Evolutionary conservation across 2,888 invertebrate genomes (phyloP).

Genomic region (Osmoderma eremita): DNA sequence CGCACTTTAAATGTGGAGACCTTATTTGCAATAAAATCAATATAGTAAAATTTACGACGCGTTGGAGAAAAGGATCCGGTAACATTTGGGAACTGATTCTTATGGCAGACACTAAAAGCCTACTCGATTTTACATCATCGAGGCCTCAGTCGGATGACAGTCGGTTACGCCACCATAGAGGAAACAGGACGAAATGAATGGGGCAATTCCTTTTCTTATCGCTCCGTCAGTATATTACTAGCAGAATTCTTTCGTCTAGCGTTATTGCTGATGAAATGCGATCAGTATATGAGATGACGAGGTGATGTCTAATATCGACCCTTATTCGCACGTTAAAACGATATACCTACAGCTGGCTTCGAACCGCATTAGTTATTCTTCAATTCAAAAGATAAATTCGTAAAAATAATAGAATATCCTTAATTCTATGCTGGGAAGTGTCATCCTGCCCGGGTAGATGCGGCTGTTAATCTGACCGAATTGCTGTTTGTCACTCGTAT

Average conservation of each 20-base stretch:
- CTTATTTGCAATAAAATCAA: conserved; percentile 61
- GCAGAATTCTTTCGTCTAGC: conserved; percentile 33
- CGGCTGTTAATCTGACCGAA: conserved; percentile 50
- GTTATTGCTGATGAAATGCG: conserved; percentile 39
- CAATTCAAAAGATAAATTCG: background rate
- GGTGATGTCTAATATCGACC: conserved; percentile 16
- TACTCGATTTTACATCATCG: conserved; percentile 54
- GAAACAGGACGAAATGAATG: conserved; percentile 53
- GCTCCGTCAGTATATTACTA: conserved; percentile 39
- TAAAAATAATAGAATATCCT: background rate
- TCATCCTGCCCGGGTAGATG: conserved; percentile 46
- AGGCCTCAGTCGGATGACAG: conserved; percentile 52
- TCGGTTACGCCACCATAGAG: conserved; percentile 50
- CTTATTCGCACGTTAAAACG: too few relatives aligned
- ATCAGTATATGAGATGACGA: conserved; percentile 5
- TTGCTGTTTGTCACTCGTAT: conserved; percentile 56
- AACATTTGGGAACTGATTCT: conserved; percentile 54
- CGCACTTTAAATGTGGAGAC: conserved; percentile 52
- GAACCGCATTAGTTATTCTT: too few relatives aligned
- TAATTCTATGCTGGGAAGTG: conserved; percentile 29
- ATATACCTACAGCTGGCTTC: too few relatives aligned
- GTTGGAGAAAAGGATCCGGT: conserved; percentile 52
- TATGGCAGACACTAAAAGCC: conserved; percentile 55
- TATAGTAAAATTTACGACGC: conserved; percentile 61
- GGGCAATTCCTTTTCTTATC: conserved; percentile 49